phyloP scores from a whole-genome alignment of 2,113 vertebrate genomes.

The Otus sunia region DNA sequence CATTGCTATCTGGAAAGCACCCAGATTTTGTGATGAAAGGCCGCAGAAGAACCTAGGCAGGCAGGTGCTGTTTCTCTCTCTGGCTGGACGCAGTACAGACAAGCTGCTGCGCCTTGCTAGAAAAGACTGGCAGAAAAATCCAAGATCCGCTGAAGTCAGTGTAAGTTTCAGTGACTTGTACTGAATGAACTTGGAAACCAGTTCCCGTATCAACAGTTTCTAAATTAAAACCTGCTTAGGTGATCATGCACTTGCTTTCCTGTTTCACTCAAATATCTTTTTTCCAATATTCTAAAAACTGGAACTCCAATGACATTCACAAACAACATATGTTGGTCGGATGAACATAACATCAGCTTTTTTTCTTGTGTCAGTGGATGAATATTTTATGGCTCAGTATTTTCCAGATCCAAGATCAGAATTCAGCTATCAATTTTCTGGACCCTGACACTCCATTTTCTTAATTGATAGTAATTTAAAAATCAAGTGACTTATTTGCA shows the following conservation, averaged over 20 bases:
- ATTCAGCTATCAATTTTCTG: slow-evolving; percentile 62
- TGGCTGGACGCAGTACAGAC: neutral
- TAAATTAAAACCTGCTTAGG: slow-evolving; percentile 27
- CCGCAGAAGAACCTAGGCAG: neutral
- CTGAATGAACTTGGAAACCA: neutral
- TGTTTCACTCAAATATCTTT: neutral
- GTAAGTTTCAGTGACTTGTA: neutral
- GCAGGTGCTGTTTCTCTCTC: slow-evolving; percentile 13
- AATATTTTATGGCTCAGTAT: slow-evolving; percentile 59
- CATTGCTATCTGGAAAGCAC: neutral
- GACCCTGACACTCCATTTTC: slow-evolving; percentile 49
- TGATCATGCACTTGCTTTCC: neutral
- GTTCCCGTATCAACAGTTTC: neutral
- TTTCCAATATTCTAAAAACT: neutral
- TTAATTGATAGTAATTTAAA: slow-evolving; percentile 62
- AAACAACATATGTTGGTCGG: slow-evolving; percentile 41
- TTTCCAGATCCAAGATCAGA: slow-evolving; percentile 59
- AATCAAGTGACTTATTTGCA: slow-evolving; percentile 54
- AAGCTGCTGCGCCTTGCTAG: neutral
- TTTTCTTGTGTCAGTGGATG: neutral
- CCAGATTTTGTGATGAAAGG: neutral
- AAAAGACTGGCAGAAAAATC: neutral
- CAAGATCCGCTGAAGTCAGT: neutral
- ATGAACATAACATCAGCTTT: slow-evolving; percentile 30
- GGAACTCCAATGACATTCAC: slow-evolving; percentile 2